Conservation (phyloP, 1,140 invertebrate genomes). For the Brachionus rotundiformis region DNA sequence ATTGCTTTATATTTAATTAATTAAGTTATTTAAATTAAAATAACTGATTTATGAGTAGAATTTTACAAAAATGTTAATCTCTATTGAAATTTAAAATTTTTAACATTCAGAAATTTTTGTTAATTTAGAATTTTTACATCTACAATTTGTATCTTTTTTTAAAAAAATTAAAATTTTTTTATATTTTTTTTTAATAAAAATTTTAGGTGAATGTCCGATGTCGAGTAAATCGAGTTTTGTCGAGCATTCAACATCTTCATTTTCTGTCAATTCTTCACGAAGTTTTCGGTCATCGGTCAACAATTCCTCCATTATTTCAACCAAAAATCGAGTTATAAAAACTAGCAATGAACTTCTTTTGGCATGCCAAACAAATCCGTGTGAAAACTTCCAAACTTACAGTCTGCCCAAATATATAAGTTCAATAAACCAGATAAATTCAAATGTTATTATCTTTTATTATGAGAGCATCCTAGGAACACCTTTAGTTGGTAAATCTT, state of each 20-base stretch:
- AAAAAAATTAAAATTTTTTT: background rate
- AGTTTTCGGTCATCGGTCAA: background rate
- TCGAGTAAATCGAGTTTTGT: background rate
- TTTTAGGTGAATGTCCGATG: slow-evolving; percentile 16
- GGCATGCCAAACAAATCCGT: slow-evolving; percentile 1
- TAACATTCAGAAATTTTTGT: too few relatives aligned
- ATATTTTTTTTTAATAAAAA: background rate
- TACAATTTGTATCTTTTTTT: too few relatives aligned
- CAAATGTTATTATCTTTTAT: slow-evolving; percentile 21
- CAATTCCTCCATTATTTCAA: slow-evolving; percentile 7
- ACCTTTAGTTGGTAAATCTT: background rate
- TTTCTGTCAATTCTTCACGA: background rate
- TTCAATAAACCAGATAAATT: slow-evolving; percentile 21
- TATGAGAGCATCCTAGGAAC: slow-evolving; percentile 38
- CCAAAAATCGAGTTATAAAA: slow-evolving; percentile 18
- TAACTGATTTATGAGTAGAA: too few relatives aligned
- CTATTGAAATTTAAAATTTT: too few relatives aligned
- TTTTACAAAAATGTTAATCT: too few relatives aligned
- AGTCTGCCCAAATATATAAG: slow-evolving; percentile 25
- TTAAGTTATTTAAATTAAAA: too few relatives aligned
- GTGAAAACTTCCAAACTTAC: background rate
- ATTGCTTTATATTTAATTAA: too few relatives aligned
- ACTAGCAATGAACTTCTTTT: slow-evolving; percentile 8
- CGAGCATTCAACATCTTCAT: background rate
- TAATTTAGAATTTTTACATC: too few relatives aligned